Conservation (phyloP, 2,797 vertebrate genomes). For the Hybognathus amarus region DNA sequence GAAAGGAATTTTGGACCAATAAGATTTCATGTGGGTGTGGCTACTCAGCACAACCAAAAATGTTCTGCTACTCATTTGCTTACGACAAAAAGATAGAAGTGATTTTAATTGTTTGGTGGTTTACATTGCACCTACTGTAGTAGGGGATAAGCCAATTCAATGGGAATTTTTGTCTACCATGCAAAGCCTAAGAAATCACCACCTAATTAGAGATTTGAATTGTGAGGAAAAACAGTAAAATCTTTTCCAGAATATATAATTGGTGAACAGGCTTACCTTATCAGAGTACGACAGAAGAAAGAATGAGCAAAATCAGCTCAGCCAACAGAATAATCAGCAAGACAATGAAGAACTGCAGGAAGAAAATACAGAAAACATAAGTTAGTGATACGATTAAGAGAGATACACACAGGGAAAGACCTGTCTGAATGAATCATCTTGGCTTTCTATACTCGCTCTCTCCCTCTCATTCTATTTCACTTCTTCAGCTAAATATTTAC, state of each 20-base stretch:
- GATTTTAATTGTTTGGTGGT: not conserved
- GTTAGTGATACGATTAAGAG: not conserved
- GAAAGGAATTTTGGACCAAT: not conserved
- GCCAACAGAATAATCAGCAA: slow-evolving; percentile 94
- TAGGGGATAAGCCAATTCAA: not conserved
- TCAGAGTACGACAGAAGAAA: slow-evolving; percentile 98
- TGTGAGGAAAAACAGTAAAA: slow-evolving; percentile 15
- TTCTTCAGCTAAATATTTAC: slow-evolving; percentile 69
- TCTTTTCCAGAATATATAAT: not conserved
- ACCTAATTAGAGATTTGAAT: slow-evolving; percentile 3
- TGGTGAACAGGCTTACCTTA: slow-evolving; percentile 83
- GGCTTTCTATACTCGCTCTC: slow-evolving; percentile 31
- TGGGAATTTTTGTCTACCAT: not conserved
- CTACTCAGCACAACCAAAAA: not conserved
- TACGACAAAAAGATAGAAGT: not conserved
- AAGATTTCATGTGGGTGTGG: not conserved
- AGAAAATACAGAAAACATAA: slow-evolving; percentile 40
- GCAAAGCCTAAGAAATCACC: not conserved
- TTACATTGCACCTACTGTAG: not conserved
- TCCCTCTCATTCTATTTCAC: slow-evolving; percentile 42
- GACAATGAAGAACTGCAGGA: slow-evolving; percentile 93
- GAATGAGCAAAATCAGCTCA: slow-evolving; percentile 93
- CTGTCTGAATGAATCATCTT: slow-evolving; percentile 51
- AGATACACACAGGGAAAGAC: slow-evolving; percentile 15
- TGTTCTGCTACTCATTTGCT: slow-evolving; percentile 2